Evolutionary conservation across 1,140 invertebrate genomes (phyloP), one percentile per base, ranked within the genome.

Genomic region (Drosophila jambulina): DNA sequence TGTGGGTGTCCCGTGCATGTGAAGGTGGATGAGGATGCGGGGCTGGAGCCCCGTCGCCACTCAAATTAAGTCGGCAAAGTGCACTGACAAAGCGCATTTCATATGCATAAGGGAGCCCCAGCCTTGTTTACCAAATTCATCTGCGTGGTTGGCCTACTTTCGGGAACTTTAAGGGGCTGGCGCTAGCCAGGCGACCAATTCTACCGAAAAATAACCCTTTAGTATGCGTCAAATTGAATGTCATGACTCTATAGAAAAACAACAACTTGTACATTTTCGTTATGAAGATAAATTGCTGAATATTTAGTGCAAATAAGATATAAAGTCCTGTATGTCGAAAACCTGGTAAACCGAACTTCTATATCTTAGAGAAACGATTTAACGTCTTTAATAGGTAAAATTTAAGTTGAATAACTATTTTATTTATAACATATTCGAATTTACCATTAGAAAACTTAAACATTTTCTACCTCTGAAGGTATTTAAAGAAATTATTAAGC

Each of bases 1-100:
- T 54, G 32, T 17, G 51, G 34, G 32, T 36, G 19, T 23, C 17
- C 13, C 19, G 13, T 23, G 2, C 32, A 17, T 36, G 32, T 23
- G 19, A 17, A 54, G 51, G 51, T 54, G 51, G 9, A 25, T 60
- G n/a, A 34, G 56, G 45, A 21, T 46, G 38, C 9, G 38, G 12
- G 45, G 51, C 38, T 43, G 38, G 25, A 53, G 48, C 40, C 42
- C 23, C 42, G 72, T 64, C 65, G 25, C 57, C 65, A 78, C 76
- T 86, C 67, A 87, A 86, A 82, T 86, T 82, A 86, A 86, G 82
- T 79, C 67, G 43, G 43, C 57, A 75, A 62, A 76, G 79, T 76
- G 83, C 74, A 60, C 75, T 79, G 83, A 62, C 83, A 87, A 82
- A 72, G 71, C 64, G 60, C 76, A 70, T 80, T 82, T 75, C 62